Evolutionary conservation across 2,888 invertebrate genomes (phyloP), one percentile per base, ranked within the genome.

Genomic region (Drosophila putrida): DNA sequence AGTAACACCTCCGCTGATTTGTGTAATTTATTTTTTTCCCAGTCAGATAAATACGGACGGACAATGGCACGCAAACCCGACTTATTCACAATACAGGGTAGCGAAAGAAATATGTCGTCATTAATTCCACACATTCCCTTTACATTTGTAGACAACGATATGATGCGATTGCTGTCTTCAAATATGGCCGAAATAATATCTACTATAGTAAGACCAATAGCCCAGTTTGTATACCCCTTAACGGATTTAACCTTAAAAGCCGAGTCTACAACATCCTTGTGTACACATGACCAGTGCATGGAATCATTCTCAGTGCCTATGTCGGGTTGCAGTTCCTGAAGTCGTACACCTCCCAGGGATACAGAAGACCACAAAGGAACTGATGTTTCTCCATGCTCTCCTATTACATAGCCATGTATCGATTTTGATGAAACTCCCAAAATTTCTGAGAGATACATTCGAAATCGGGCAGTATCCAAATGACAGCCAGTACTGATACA

Each of bases 341-440:
- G 93, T 1, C 95, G 94, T 0, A 97, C 96, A 0, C 98, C 98
- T 2, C 96, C 97, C 4, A 98, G 94, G 91, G 96, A 97, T 27
- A 97, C 97, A 5, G 96, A 96, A 1, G 97, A 97, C 98, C 98
- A 98, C 1, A 98, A 96, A 0, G 97, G 95, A 63, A 98, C 96
- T 79, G 96, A 96, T 28, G 95, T 95, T 80, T 96, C 96, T 0
- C 98, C 98, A 85, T 98, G 98, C 89, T 98, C 98, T 4, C 98
- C 98, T 82, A 98, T 96, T 78, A 98, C 96, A 94, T 95, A 97
- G 0, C 96, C 98, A 83, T 97, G 96, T 75, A 96, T 95, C 66
- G 96, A 96, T 6, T 95, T 94, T 0, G 97, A 94, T 0, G 97
- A 96, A 15, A 97, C 94, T 38, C 95, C 94, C n/a, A 98, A 93